A percentile compares a stretch with the other conserved stretches of the same genome.
phyloP scores from a whole-genome alignment of 2,888 invertebrate genomes.

The Agonum fuliginosum region DNA sequence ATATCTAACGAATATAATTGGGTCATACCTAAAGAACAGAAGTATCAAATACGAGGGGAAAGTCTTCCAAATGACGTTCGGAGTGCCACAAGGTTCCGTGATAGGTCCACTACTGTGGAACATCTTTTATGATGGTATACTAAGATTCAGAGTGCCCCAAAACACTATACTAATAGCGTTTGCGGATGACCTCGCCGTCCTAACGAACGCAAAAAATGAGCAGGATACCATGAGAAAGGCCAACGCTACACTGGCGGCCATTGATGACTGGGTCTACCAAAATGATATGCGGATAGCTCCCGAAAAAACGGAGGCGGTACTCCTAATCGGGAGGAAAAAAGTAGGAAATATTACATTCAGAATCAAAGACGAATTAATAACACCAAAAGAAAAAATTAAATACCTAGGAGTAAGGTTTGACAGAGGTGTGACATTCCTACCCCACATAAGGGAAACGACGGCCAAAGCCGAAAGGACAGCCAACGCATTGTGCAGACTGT shows the following conservation, averaged over 20 bases:
- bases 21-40: not conserved
- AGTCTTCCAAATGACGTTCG: not conserved
- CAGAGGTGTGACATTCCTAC: not conserved
- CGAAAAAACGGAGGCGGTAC: slow-evolving; percentile 18
- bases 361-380: not conserved
- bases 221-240: not conserved
- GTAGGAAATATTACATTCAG: not conserved
- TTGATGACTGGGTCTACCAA: not conserved
- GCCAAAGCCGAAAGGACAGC: not conserved
- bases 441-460: not conserved
- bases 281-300: not conserved
- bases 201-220: not conserved
- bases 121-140: not conserved
- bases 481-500: not conserved
- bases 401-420: not conserved
- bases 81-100: slow-evolving; percentile 17
- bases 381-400: not conserved
- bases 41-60: not conserved
- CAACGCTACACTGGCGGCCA: not conserved
- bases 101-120: slow-evolving; percentile 4
- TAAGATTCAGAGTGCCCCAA: not conserved
- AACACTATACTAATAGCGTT: not conserved
- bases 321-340: not conserved
- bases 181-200: slow-evolving; percentile 2
- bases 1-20: not conserved